phyloP scores from a whole-genome alignment of 2,888 invertebrate species.

The Lampropteryx suffumata region DNA sequence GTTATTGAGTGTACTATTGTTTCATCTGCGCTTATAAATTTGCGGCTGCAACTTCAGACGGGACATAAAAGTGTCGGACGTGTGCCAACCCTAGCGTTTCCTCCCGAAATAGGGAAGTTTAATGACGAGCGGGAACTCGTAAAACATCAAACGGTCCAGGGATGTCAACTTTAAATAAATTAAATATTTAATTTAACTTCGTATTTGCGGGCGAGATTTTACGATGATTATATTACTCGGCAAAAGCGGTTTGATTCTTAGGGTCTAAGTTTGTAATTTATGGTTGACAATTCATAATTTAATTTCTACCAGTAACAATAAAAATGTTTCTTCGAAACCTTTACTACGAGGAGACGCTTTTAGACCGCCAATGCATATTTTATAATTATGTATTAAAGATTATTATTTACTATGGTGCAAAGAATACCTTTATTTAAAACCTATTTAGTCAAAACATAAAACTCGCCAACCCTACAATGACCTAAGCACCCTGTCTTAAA shows the following conservation, averaged over 20 bases:
- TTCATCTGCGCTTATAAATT: constrained; percentile 6
- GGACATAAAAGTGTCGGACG: constrained; percentile 14
- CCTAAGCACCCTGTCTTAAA: constrained; percentile 32
- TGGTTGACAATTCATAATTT: constrained; percentile 1
- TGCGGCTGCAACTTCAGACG: constrained; percentile 5
- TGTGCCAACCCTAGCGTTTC: constrained; percentile 58
- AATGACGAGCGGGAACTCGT: constrained; percentile 72
- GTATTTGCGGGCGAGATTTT: constrained; percentile 21
- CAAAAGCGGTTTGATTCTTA: constrained; percentile 10
- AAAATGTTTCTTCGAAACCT: too few species aligned
- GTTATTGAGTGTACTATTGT: not conserved
- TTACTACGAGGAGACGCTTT: too few species aligned
- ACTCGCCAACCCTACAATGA: constrained; percentile 39
- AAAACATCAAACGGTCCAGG: constrained; percentile 72
- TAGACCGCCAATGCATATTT: too few species aligned
- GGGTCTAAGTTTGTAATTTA: constrained; percentile 14
- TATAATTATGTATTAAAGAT: too few species aligned
- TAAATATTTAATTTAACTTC: constrained; percentile 32
- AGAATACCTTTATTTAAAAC: too few species aligned
- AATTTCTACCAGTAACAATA: not conserved
- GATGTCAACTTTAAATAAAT: constrained; percentile 51
- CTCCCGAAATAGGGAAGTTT: constrained; percentile 71
- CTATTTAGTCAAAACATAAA: too few species aligned
- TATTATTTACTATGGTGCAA: too few species aligned
- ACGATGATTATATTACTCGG: constrained; percentile 23